Evolutionary conservation across 1,140 invertebrate species (phyloP), one percentile per base, ranked within the genome.

Genomic region (Stegodyphus dumicola): DNA sequence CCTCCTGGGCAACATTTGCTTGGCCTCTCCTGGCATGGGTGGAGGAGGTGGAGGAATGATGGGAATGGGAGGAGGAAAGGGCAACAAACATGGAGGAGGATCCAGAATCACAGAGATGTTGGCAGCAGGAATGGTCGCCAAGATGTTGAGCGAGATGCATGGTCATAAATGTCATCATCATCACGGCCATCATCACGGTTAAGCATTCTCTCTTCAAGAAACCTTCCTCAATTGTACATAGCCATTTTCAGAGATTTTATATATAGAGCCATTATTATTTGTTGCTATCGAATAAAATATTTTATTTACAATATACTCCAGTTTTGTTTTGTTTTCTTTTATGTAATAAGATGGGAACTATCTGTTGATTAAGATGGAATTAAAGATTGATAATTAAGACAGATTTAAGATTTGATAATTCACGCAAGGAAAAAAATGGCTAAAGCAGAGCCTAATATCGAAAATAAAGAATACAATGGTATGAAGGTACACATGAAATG

Each of bases 131-230:
- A 33, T 85, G 15, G 74, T 85, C 33, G 81, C 81, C 81, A 85
- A 85, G 51, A 76, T 85, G 73, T 53, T 85, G 73, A 69, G 51
- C 1, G 81, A 85, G 65, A 85, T 77, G 81, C 73, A 85, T 18
- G 56, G 64, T 33, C 33, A 33, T 11, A 10, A 48, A 1, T 51
- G 74, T 18, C 51, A 52, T n/a, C n/a, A n/a, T n/a, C n/a, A n/a
- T n/a, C n/a, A n/a, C 13, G 75, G 75, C 6, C 17, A 48, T 52
- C 33, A 56, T 48, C 56, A 66, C 53, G 10, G 17, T 9, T 15
- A 17, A 33, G 2, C 7, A 49, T 17, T 7, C 54, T 52, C 2
- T 18, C 75, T 17, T 77, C 75, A 3, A 33, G 33, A 33, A 33
- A 33, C 33, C 33, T 33, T 33, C 3, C 33, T 3, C 33, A 33